Base-by-base conservation (phyloP, 2,888 invertebrate genomes). In the Brachypalpus laphriformis region DNA sequence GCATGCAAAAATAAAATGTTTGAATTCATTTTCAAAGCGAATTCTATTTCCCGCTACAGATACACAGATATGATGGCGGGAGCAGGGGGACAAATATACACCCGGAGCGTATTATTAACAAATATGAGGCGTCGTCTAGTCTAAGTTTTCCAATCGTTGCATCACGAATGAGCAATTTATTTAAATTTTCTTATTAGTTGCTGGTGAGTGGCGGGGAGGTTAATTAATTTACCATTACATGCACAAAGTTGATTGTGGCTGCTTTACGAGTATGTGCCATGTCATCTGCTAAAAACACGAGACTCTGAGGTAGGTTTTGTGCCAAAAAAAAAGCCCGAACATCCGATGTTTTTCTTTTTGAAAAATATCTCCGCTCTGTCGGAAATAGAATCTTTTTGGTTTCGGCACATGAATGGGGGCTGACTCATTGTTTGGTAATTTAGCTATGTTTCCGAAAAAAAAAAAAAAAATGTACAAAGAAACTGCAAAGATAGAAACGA, bases 71-170 rank as follows among this genome's bases (percentile, higher is more conserved):
- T 3, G 11, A 3, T 28, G 28, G 16, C 8, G 11, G 56, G 18
- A 8, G 18, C 2, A 4, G 8, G 45, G 14, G 51, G 63, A 9
- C n/a, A 28, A 18, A 14, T n/a, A 3, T 6, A 14, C 18, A 56
- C 16, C 56, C 40, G 9, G 56, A 20, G 6, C 20, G 7, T 28
- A 14, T 51, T 63, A 63, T 63, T 63, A 45, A 51, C 20, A 42
- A 75, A 75, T 68, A 61, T 54, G 56, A 61, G 83, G 78, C 80
- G 83, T 72, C 80, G 83, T 45, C 70, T 74, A 57, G 83, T 83
- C 83, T 83, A 78, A 83, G 70, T 78, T 83, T 78, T 83, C 70
- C 74, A 78, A 74, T 70, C 74, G 63, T 49, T 83, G 78, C 83
- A 83, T 70, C 83, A 83, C 74, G 74, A 74, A 70, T 75, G 54